phyloP scores from a whole-genome alignment of 1,140 invertebrate species.

The Atta colombica region DNA sequence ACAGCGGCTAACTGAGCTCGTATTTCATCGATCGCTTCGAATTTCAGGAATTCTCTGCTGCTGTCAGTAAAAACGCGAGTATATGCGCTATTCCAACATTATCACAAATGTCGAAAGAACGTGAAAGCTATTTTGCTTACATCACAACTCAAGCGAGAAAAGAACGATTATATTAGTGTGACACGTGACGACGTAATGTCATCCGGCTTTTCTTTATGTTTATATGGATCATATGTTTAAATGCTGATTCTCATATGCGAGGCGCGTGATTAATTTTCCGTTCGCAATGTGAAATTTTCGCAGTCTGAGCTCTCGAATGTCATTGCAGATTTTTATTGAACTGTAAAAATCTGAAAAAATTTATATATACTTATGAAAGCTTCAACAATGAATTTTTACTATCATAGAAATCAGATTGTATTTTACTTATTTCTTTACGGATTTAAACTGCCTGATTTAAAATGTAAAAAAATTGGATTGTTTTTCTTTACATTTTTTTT shows the following conservation, averaged over 20 bases:
- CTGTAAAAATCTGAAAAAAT: too few relatives aligned
- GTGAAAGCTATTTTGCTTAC: not conserved
- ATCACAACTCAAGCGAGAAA: conserved; percentile 4
- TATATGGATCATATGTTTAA: not conserved
- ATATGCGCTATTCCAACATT: conserved; percentile 16
- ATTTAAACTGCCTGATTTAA: too few relatives aligned
- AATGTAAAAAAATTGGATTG: too few relatives aligned
- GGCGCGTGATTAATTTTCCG: not conserved
- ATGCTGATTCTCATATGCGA: not conserved
- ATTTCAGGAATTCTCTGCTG: conserved; percentile 3
- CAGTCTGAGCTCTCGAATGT: too few relatives aligned
- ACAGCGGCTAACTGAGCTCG: not conserved
- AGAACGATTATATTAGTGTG: conserved; percentile 43
- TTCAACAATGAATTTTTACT: too few relatives aligned
- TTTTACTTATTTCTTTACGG: too few relatives aligned
- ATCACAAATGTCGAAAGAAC: not conserved
- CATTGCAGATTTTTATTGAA: too few relatives aligned
- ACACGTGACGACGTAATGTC: not conserved
- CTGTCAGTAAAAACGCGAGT: not conserved
- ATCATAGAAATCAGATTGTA: too few relatives aligned
- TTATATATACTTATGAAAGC: too few relatives aligned
- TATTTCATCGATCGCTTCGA: not conserved
- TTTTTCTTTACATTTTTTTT: too few relatives aligned
- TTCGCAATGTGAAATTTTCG: too few relatives aligned
- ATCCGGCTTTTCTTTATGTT: not conserved